Evolutionary conservation across 2,888 invertebrate species (phyloP).

Genomic region (Meandrusa payeni): DNA sequence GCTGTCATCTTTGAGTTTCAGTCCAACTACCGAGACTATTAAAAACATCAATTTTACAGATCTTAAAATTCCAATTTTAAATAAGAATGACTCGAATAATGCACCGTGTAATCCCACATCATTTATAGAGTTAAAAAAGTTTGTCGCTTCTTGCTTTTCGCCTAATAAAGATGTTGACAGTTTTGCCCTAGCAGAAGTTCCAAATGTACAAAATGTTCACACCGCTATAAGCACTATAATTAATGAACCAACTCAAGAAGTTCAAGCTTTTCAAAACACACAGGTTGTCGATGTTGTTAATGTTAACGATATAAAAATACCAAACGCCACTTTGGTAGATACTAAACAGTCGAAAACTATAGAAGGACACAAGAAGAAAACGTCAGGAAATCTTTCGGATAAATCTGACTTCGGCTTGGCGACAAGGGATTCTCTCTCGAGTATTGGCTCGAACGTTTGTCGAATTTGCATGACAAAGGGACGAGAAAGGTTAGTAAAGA

Average conservation of each 20-base stretch:
- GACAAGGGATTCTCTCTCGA: conserved; percentile 67
- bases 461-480: conserved; percentile 83
- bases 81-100: conserved; percentile 35
- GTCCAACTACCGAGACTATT: conserved; percentile 36
- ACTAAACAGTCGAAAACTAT: conserved; percentile 45
- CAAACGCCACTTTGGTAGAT: conserved; percentile 32
- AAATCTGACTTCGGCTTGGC: conserved; percentile 54
- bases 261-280: conserved; percentile 35
- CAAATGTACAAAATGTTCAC: conserved; percentile 41
- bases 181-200: conserved; percentile 39
- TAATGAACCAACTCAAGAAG: conserved; percentile 36
- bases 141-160: conserved; percentile 66
- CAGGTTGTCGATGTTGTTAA: conserved; percentile 47
- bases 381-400: conserved; percentile 52
- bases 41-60: conserved; percentile 47
- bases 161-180: conserved; percentile 45
- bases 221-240: conserved; percentile 34
- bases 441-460: conserved; percentile 82
- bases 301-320: conserved; percentile 32
- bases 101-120: conserved; percentile 41
- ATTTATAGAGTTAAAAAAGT: conserved; percentile 58
- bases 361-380: conserved; percentile 53
- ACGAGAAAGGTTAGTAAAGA: conserved; percentile 54
- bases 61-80: conserved; percentile 47
- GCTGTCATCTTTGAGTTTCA: conserved; percentile 52